Evolutionary conservation across 23 tunicate species (phyloP).

Genomic region (Ciona savignyi): DNA sequence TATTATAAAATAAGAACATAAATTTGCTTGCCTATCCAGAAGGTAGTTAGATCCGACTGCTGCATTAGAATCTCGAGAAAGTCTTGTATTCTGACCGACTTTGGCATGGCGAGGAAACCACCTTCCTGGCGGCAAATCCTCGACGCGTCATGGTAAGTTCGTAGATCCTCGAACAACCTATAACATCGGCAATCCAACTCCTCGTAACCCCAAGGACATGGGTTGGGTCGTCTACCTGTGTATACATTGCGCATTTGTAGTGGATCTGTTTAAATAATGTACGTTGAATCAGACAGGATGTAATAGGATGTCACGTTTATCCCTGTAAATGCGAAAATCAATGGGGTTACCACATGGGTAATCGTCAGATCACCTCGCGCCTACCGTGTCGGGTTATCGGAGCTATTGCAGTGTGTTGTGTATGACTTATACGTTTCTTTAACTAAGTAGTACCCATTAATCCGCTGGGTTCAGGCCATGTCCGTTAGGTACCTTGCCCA

Average conservation of each 20-base stretch:
- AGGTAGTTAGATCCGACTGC: constrained; percentile 36
- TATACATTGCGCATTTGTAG: background rate
- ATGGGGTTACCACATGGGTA: too few relatives aligned
- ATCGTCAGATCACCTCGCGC: too few relatives aligned
- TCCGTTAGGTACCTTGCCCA: too few relatives aligned
- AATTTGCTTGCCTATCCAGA: constrained; percentile 60
- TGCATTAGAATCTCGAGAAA: constrained; percentile 80
- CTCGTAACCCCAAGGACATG: constrained; percentile 59
- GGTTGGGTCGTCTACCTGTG: constrained; percentile 30
- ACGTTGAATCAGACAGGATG: too few relatives aligned
- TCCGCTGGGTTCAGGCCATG: too few relatives aligned
- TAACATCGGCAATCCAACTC: constrained; percentile 63
- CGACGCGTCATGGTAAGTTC: constrained; percentile 34
- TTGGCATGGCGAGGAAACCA: constrained; percentile 67
- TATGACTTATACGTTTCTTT: too few relatives aligned
- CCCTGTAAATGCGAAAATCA: too few relatives aligned
- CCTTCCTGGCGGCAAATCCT: constrained; percentile 22
- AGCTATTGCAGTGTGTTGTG: too few relatives aligned
- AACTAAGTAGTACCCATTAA: too few relatives aligned
- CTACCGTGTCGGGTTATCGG: too few relatives aligned
- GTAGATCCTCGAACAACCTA: constrained; percentile 37
- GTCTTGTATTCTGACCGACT: constrained; percentile 45
- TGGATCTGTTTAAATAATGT: too few relatives aligned
- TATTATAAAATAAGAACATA: background rate
- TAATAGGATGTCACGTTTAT: too few relatives aligned